These are phyloP conservation scores for Sciurus vulgaris DNA, from an alignment of 2,797 vertebrate genomes.

Conservation along the genomic window DNA sequence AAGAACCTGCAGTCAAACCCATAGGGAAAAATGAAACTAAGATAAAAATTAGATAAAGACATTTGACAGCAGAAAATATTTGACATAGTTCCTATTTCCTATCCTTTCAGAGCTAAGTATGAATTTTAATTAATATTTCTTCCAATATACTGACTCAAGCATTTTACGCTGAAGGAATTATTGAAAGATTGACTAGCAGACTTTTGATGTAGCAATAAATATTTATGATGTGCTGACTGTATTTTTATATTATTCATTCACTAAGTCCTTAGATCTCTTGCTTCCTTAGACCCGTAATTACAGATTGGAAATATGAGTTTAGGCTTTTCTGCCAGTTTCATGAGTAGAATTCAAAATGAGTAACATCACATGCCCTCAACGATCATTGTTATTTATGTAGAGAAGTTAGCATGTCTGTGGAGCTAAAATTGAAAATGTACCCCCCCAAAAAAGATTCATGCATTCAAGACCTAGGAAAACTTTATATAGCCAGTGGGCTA, in stretches of 20 bases:
- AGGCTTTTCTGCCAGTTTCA: conserved; percentile 46
- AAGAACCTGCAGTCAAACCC: conserved; percentile 65
- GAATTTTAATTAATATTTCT: conserved; percentile 75
- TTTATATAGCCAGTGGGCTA: neutral
- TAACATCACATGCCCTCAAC: neutral
- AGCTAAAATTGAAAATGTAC: neutral
- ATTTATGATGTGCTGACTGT: conserved; percentile 76
- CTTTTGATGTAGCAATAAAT: conserved; percentile 77
- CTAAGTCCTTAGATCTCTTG: conserved; percentile 70
- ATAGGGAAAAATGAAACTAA: conserved; percentile 63
- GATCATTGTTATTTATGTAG: neutral
- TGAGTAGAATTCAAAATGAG: conserved; percentile 41
- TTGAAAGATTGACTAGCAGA: conserved; percentile 69
- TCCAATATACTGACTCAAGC: conserved; percentile 57
- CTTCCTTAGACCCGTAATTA: conserved; percentile 69
- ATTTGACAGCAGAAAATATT: conserved; percentile 67
- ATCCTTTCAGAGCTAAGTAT: conserved; percentile 57
- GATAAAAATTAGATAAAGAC: conserved; percentile 64
- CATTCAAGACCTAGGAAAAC: conserved; percentile 22
- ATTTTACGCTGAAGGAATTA: conserved; percentile 68
- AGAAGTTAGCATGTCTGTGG: conserved; percentile 10
- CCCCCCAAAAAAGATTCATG: neutral
- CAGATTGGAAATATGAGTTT: conserved; percentile 49
- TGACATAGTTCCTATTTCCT: conserved; percentile 65
- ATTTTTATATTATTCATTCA: conserved; percentile 78